Evolutionary conservation across 30 jellyfish, hydroid and myxozoan species (phyloP), one percentile per base, ranked within the genome.

Genomic region (Turritopsis dohrnii): DNA sequence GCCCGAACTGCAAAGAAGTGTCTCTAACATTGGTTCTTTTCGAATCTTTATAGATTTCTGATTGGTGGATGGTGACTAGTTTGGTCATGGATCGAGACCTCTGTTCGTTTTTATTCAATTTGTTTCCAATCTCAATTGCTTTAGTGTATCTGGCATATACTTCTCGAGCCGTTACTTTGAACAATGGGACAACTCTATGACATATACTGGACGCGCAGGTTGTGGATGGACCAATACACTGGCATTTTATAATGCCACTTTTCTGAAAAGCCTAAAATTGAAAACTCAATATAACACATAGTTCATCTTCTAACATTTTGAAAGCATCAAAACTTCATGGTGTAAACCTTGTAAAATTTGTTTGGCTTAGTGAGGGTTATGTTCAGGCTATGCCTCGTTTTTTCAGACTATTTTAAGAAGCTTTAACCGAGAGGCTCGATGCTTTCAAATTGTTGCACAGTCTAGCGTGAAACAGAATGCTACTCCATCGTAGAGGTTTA

Each of bases 171-270:
- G 30, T 27, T 9, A n/a, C 77, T 69, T 69, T 69, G 30, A 69
- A 69, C 9, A n/a, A 69, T 16, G 77, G 77, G 30, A n/a, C 30
- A 9, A 69, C 30, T 69, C 22, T 69, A 21, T 69, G 30, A 69
- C 77, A 69, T 69, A 69, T 69, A 69, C 77, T 69, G 16, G 4
- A n/a, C 30, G 28, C 31, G 19, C 77, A 69, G 19, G 31, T 69
- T 69, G 77, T 69, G 22, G 77, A 69, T 9, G 28, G 77, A 69
- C 77, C 77, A n/a, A 27, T 27, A 19, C 77, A 69, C 30, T n/a
- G 28, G 8, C 77, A 69, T 69, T 27, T 69, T n/a, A 69, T 69
- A 19, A 69, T 19, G 31, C 30, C 31, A 27, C 30, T 69, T 9
- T 69, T 23, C 9, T 69, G 77, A n/a, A 69, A n/a, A 16, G 30